Evolutionary conservation across 1,140 invertebrate species (phyloP), one percentile per base, ranked within the genome.

Genomic region (Amyelois transitella): DNA sequence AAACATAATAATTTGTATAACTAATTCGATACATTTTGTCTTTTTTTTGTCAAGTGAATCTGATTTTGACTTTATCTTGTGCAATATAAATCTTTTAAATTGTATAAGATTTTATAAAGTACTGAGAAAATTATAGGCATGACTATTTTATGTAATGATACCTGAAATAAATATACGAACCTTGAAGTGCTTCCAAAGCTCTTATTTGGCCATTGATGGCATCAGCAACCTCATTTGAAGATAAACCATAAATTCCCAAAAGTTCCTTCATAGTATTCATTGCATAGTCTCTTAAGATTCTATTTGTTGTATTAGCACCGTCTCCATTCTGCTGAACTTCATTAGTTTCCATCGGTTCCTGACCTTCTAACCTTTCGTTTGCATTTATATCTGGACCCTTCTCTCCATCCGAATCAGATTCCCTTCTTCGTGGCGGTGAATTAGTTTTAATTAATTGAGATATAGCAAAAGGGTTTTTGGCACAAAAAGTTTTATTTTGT

Each of bases 221-320:
- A 67, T 91, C 91, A 28, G 90, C 90, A 1, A 91, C 90, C 75
- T 91, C 91, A 58, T 89, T 89, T 1, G 91, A 91, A 18, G 91
- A 90, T 47, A 93, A 78, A 24, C 93, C 93, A 71, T 94, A 94
- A 62, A 94, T 92, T 12, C 92, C 91, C 14, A 94, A 80, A 24
- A 94, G 78, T 77, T 94, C 93, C 59, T 93, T 92, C 93, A 94
- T 94, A 1, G 93, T 94, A 52, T 91, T 92, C 83, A 94, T 92
- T 4, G 93, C 93, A 76, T 93, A 94, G 68, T 94, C 93, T 60
- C 91, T 90, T 76, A 94, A 71, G 49, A 89, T 85, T 64, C 82
- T 87, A 61, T 88, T 89, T 8, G 83, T 82, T 24, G 79, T 69
- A 58, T 78, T 83, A 19, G 76, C 74, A 18, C 72, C 62, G 12